A percentile compares a stretch with the other conserved stretches of the same genome.
Evolutionary conservation across 1,140 invertebrate genomes (phyloP).

Genomic region (Chlorops oryzae): DNA sequence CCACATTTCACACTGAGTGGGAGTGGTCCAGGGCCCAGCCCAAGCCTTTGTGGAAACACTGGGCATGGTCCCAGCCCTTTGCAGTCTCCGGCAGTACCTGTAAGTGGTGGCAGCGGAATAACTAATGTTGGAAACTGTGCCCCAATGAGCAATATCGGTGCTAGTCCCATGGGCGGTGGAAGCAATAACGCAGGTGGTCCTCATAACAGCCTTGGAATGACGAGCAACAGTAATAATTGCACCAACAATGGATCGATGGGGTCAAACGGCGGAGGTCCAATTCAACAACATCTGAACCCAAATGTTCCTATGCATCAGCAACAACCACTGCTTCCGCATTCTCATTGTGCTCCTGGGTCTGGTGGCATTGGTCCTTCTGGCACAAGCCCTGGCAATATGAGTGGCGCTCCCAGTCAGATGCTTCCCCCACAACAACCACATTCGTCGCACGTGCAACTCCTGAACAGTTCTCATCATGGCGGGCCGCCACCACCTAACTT

Average conservation of each 20-base stretch:
- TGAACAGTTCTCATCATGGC: no score
- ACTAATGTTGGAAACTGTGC: no score
- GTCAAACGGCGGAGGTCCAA: constrained; percentile 14
- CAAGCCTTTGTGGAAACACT: constrained; percentile 23
- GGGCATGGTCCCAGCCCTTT: constrained; percentile 35
- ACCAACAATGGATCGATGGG: constrained; percentile 38
- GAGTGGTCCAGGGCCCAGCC: constrained; percentile 30
- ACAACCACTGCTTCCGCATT: constrained; percentile 25
- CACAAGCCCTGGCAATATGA: constrained; percentile 25
- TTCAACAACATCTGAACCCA: constrained; percentile 36
- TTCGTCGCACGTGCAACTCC: no score
- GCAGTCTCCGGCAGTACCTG: constrained; percentile 32
- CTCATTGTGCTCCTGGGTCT: constrained; percentile 17
- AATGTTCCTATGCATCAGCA: constrained; percentile 46
- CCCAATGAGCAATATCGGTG: constrained; percentile 31
- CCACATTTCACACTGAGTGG: constrained; percentile 36
- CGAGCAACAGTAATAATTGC: constrained; percentile 49
- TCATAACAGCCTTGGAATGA: neutral
- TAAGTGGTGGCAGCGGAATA: neutral
- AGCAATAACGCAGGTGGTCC: constrained; percentile 23
- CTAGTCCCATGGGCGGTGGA: constrained; percentile 17
- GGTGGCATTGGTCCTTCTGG: constrained; percentile 24
- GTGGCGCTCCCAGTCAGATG: constrained; percentile 47
- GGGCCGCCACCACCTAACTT: constrained; percentile 20
- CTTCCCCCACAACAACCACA: constrained; percentile 39